These are phyloP conservation scores for Luffia ferchaultella DNA, from an alignment of 2,888 invertebrate genomes.

Conservation along the genomic window DNA sequence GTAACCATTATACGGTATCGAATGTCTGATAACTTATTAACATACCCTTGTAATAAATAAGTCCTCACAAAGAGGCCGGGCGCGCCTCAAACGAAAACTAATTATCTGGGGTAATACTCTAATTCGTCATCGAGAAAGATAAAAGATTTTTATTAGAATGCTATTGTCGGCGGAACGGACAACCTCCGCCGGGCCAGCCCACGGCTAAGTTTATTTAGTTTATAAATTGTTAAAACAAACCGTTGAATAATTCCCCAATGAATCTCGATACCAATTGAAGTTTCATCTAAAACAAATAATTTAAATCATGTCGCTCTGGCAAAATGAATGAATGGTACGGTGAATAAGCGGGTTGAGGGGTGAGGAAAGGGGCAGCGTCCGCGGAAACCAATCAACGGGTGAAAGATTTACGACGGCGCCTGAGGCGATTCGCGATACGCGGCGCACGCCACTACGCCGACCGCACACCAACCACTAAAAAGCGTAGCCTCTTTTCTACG, in stretches of 20 bases:
- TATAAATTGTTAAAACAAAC: slow-evolving; percentile 26
- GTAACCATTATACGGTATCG: no score
- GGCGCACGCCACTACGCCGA: slow-evolving; percentile 15
- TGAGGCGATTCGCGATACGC: slow-evolving; percentile 25
- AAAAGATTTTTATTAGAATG: no score
- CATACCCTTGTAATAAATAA: neutral
- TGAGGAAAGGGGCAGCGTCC: slow-evolving; percentile 8
- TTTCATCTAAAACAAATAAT: slow-evolving; percentile 49
- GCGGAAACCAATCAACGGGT: slow-evolving; percentile 45
- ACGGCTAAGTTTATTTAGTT: neutral
- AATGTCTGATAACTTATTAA: no score
- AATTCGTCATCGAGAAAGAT: neutral
- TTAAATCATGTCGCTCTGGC: slow-evolving; percentile 44
- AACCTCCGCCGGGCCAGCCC: neutral
- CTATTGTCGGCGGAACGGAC: neutral
- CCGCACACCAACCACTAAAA: no score
- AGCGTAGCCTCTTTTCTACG: no score
- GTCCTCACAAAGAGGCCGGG: neutral
- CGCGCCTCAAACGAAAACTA: neutral
- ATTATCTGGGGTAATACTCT: neutral
- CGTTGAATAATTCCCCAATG: slow-evolving; percentile 39
- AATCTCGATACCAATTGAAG: slow-evolving; percentile 31
- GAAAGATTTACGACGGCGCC: slow-evolving; percentile 37
- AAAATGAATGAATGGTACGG: slow-evolving; percentile 25
- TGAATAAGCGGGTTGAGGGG: slow-evolving; percentile 21